Percentiles rank a stretch among this genome's conserved stretches.
Evolutionary conservation across 1,140 invertebrate genomes (phyloP).

Genomic region (Atopsyche davidsoni): DNA sequence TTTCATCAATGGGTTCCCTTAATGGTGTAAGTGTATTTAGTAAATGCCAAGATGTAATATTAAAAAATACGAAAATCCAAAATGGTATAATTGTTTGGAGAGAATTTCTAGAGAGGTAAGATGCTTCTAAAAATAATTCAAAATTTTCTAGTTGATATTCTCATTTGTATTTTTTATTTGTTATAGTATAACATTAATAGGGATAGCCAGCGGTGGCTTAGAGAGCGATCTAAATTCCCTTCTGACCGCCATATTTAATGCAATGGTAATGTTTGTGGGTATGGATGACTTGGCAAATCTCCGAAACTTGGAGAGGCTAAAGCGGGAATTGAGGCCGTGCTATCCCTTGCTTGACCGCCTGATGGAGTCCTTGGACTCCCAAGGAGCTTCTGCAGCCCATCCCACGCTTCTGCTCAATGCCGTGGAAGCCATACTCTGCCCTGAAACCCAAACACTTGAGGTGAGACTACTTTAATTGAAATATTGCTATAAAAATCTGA

Average conservation of each 20-base stretch:
- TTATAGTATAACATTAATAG: conserved; percentile 59
- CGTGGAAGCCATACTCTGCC: conserved; percentile 59
- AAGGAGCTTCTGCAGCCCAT: conserved; percentile 51
- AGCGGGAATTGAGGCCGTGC: conserved; percentile 69
- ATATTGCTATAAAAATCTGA: too few species aligned
- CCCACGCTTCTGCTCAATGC: conserved; percentile 57
- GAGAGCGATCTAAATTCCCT: conserved; percentile 57
- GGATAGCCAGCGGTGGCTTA: conserved; percentile 57
- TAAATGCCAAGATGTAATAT: conserved; percentile 54
- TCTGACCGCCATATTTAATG: conserved; percentile 64
- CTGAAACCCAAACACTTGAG: conserved; percentile 67
- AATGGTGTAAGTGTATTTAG: conserved; percentile 69
- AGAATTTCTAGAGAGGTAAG: conserved; percentile 55
- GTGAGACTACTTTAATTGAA: too few species aligned
- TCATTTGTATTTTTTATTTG: conserved; percentile 32
- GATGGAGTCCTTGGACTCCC: conserved; percentile 63
- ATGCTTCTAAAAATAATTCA: conserved; percentile 19
- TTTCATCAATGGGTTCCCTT: conserved; percentile 62
- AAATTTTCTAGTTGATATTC: conserved; percentile 13
- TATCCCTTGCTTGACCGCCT: conserved; percentile 68
- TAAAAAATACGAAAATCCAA: conserved; percentile 55
- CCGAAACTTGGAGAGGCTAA: conserved; percentile 72
- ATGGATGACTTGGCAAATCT: conserved; percentile 67
- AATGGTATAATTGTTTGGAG: conserved; percentile 62
- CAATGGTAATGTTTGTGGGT: conserved; percentile 71